Percentiles rank a stretch among this genome's conserved stretches.
These are phyloP conservation scores for Leptopilina clavipes DNA, from an alignment of 1,140 invertebrate genomes.

Conservation along the genomic window DNA sequence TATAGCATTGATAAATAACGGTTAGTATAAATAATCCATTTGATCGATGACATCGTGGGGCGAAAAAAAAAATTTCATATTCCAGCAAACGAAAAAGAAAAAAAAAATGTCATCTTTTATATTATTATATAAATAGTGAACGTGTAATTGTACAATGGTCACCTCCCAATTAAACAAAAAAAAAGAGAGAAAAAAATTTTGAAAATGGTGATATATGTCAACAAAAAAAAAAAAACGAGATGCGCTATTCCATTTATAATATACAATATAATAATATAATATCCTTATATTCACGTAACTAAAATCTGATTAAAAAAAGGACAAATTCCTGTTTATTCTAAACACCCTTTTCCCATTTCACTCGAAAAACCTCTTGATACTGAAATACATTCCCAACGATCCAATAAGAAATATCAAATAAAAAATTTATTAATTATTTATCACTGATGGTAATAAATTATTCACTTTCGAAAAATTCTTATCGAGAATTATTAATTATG, in stretches of 20 bases:
- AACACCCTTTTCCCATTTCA: background rate
- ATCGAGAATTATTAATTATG: no score
- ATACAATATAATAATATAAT: background rate
- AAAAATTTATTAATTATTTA: no score
- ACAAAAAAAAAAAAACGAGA: background rate
- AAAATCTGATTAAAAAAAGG: no score
- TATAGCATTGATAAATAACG: conserved; percentile 22
- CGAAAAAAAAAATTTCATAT: background rate
- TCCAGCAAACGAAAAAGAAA: background rate
- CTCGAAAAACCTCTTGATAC: conserved; percentile 1
- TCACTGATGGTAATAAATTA: no score
- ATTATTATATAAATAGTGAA: background rate
- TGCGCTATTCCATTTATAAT: conserved; percentile 28
- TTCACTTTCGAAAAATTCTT: no score
- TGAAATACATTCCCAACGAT: background rate
- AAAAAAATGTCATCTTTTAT: conserved; percentile 28
- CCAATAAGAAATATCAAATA: no score
- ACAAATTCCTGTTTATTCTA: conserved; percentile 2
- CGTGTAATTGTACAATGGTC: conserved; percentile 15
- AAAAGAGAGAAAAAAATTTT: background rate
- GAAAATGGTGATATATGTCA: background rate
- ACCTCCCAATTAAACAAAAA: background rate
- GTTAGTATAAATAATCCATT: conserved; percentile 18
- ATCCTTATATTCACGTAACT: no score
- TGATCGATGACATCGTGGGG: conserved; percentile 4